These are phyloP conservation scores for Panthera uncia DNA, from an alignment of 2,113 vertebrate species.

Conservation along the genomic window DNA sequence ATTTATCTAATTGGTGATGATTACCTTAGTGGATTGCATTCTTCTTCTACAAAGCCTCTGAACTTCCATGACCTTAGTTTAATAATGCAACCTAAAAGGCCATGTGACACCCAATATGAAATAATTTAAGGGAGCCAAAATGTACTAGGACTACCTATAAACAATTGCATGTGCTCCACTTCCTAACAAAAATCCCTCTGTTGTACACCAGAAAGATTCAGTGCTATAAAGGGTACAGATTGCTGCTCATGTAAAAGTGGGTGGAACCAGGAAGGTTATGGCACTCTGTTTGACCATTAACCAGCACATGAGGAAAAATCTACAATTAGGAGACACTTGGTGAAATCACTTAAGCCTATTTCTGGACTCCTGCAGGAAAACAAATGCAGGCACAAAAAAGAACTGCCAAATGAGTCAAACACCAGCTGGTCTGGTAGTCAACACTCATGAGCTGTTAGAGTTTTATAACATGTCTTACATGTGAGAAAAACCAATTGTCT, in stretches of 20 bases:
- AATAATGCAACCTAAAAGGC: not conserved
- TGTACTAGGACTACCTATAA: not conserved
- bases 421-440: conserved; percentile 9
- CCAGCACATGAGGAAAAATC: not conserved
- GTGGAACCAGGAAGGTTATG: not conserved
- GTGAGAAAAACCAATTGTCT: not conserved
- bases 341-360: not conserved
- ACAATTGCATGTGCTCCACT: not conserved
- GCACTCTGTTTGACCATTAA: not conserved
- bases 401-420: not conserved
- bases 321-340: conserved; percentile 43
- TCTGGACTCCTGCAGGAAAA: not conserved
- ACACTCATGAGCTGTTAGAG: not conserved
- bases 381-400: conserved; percentile 28
- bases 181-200: not conserved
- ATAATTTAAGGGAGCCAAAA: not conserved
- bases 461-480: not conserved
- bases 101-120: not conserved
- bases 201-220: not conserved
- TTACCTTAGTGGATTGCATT: not conserved
- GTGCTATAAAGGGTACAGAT: not conserved
- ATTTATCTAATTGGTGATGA: not conserved
- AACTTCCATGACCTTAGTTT: not conserved
- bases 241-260: not conserved
- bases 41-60: not conserved